Percentiles rank a stretch among this genome's conserved stretches.
Evolutionary conservation across 2,888 invertebrate species (phyloP).

Genomic region (Volucella bombylans): DNA sequence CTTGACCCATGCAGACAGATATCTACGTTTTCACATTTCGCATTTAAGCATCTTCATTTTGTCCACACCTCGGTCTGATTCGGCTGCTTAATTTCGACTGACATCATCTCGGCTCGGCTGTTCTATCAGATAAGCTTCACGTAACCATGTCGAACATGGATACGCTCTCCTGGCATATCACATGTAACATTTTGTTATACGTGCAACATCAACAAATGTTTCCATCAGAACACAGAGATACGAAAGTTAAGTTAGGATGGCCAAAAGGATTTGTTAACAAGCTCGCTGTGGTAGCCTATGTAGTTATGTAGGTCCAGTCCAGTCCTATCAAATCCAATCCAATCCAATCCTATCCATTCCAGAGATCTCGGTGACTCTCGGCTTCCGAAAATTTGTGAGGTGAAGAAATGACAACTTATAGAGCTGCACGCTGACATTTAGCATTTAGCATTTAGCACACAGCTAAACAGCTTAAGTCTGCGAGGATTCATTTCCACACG

Average conservation of each 20-base stretch:
- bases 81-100: slow-evolving; percentile 27
- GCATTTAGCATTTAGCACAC: slow-evolving; percentile 68
- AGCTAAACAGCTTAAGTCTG: slow-evolving; percentile 5
- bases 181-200: slow-evolving; percentile 70
- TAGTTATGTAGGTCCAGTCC: no score
- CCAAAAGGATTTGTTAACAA: slow-evolving; percentile 49
- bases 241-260: not conserved
- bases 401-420: slow-evolving; percentile 74
- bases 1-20: slow-evolving; percentile 22
- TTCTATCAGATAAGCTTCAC: slow-evolving; percentile 71
- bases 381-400: slow-evolving; percentile 73
- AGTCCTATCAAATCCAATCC: no score
- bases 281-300: not conserved
- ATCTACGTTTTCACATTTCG: slow-evolving; percentile 31
- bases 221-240: slow-evolving; percentile 56
- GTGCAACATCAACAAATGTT: slow-evolving; percentile 73
- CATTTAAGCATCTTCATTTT: slow-evolving; percentile 66
- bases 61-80: slow-evolving; percentile 64
- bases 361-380: slow-evolving; percentile 14
- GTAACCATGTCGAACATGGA: slow-evolving; percentile 69
- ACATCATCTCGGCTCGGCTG: slow-evolving; percentile 26
- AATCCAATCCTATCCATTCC: slow-evolving; percentile 6
- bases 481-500: slow-evolving; percentile 10
- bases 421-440: slow-evolving; percentile 71
- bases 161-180: slow-evolving; percentile 65